Conservation (phyloP, 2,888 invertebrate species). For the Lacanobia oleracea region DNA sequence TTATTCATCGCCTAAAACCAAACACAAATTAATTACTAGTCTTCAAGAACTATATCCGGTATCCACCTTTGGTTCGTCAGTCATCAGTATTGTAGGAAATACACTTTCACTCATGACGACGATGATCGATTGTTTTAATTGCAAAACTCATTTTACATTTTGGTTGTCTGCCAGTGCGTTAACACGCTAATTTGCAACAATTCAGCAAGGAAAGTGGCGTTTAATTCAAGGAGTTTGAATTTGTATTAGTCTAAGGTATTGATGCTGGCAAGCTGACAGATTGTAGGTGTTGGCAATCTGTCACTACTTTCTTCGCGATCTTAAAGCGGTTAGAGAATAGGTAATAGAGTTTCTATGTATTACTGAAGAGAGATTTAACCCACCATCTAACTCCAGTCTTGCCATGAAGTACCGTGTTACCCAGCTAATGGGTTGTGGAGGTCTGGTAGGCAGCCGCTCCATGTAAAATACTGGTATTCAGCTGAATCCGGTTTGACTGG, state of each 20-base stretch:
- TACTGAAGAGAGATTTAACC: too few relatives aligned
- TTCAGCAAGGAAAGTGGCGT: slow-evolving; percentile 27
- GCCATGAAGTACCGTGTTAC: too few relatives aligned
- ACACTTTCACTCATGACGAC: slow-evolving; percentile 58
- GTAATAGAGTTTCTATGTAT: not conserved
- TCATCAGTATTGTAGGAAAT: slow-evolving; percentile 36
- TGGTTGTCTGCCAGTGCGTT: slow-evolving; percentile 41
- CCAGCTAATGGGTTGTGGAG: too few relatives aligned
- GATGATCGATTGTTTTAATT: slow-evolving; percentile 58
- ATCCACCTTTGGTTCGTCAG: slow-evolving; percentile 29
- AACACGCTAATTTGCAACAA: slow-evolving; percentile 7
- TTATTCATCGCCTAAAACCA: not conserved
- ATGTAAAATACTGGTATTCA: too few relatives aligned
- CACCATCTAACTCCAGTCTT: too few relatives aligned
- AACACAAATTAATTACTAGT: slow-evolving; percentile 28
- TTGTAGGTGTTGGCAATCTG: slow-evolving; percentile 9
- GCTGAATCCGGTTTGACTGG: too few relatives aligned
- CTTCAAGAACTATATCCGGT: slow-evolving; percentile 23
- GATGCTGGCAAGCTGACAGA: slow-evolving; percentile 42
- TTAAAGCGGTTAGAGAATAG: not conserved
- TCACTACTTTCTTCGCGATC: slow-evolving; percentile 35
- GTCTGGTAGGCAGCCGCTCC: too few relatives aligned
- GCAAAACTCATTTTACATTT: slow-evolving; percentile 48
- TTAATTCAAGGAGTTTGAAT: slow-evolving; percentile 12
- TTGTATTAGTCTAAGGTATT: slow-evolving; percentile 18